A percentile compares a stretch with the other conserved stretches of the same genome.
Conservation (phyloP, 1,140 invertebrate species). For the Saccostrea cuccullata region DNA sequence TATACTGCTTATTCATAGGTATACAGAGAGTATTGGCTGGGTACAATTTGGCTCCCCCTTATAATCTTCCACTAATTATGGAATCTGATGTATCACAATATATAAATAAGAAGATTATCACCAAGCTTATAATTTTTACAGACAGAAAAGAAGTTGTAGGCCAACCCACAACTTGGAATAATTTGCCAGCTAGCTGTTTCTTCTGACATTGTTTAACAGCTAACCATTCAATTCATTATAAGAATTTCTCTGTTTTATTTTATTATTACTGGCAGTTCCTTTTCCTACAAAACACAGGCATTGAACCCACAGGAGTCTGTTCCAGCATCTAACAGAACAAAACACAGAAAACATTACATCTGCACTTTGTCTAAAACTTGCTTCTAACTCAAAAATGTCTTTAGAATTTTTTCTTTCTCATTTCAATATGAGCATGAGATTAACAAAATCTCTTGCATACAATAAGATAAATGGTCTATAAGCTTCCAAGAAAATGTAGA, state of each 20-base stretch:
- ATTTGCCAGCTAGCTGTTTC: constrained; percentile 7
- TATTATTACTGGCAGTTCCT: constrained; percentile 2
- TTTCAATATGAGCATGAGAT: too few relatives aligned
- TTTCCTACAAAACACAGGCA: neutral
- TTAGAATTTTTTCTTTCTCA: constrained; percentile 56
- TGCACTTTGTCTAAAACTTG: neutral
- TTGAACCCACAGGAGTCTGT: neutral
- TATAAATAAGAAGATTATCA: too few relatives aligned
- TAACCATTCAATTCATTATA: neutral
- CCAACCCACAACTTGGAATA: neutral
- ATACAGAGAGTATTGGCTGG: too few relatives aligned
- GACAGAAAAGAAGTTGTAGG: neutral
- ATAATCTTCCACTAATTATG: too few relatives aligned
- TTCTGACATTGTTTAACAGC: neutral
- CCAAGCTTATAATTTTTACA: neutral
- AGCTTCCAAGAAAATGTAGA: too few relatives aligned
- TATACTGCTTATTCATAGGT: too few relatives aligned
- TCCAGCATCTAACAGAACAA: neutral
- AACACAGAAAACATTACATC: neutral
- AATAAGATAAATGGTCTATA: too few relatives aligned
- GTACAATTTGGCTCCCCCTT: too few relatives aligned
- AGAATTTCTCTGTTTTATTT: constrained; percentile 30
- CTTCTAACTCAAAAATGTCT: neutral
- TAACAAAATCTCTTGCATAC: too few relatives aligned
- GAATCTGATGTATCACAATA: too few relatives aligned